Conservation (phyloP, 2,797 vertebrate genomes). For the Orientallactaga sibirica region DNA sequence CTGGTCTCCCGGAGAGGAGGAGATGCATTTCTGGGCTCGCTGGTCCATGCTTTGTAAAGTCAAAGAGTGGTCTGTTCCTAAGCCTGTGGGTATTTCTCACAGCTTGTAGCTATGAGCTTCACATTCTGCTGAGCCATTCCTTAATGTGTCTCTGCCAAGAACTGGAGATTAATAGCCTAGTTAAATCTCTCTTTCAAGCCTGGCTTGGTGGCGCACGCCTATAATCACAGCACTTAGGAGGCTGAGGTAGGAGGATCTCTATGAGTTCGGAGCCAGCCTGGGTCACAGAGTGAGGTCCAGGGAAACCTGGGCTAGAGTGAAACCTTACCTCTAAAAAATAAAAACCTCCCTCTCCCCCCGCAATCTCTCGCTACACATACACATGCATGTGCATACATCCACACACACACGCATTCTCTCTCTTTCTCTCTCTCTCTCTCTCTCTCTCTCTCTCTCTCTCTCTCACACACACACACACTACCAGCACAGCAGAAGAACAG, state of each 20-base stretch:
- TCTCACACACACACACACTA: not conserved
- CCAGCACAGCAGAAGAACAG: not conserved
- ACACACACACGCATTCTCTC: not conserved
- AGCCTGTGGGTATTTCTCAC: too few relatives aligned
- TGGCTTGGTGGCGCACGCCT: too few relatives aligned
- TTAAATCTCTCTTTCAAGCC: not conserved
- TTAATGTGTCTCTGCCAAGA: constrained; percentile 8
- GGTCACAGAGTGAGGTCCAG: too few relatives aligned
- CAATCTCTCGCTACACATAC: not conserved
- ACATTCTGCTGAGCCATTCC: not conserved
- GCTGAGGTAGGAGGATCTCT: too few relatives aligned
- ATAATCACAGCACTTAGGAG: too few relatives aligned
- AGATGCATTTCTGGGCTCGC: too few relatives aligned
- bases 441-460: not conserved
- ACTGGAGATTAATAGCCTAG: not conserved
- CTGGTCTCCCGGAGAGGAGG: not conserved
- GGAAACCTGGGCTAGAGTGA: too few relatives aligned
- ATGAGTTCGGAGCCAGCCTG: too few relatives aligned
- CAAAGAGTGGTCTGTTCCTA: too few relatives aligned
- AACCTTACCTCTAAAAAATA: too few relatives aligned
- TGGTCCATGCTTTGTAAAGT: too few relatives aligned
- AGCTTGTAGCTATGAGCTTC: too few relatives aligned
- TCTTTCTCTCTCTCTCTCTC: not conserved
- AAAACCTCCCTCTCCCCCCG: not conserved
- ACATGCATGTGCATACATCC: not conserved